Conservation (phyloP, 2,888 invertebrate species). For the Belgica antarctica region DNA sequence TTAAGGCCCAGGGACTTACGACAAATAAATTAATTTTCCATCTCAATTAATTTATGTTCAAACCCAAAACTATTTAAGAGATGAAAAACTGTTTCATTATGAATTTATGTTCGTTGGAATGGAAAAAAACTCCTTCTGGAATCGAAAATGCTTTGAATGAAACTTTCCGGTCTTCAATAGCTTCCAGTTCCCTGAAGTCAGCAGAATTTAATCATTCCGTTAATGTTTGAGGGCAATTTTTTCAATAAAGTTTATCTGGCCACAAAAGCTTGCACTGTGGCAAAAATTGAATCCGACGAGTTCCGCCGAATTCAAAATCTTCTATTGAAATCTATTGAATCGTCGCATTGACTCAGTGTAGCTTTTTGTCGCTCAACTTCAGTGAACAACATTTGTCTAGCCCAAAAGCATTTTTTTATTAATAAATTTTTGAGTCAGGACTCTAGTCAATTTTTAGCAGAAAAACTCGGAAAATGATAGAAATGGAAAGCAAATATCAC, state of each 20-base stretch:
- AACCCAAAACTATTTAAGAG: background rate
- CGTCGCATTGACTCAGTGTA: background rate
- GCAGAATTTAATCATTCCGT: slow-evolving; percentile 2
- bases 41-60: slow-evolving; percentile 23
- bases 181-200: background rate
- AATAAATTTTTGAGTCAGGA: background rate
- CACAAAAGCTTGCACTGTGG: too few relatives aligned
- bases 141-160: background rate
- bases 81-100: background rate
- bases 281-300: too few relatives aligned
- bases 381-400: background rate
- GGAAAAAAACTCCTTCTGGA: background rate
- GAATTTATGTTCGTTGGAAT: background rate
- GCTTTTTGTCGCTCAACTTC: background rate
- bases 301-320: background rate
- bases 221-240: background rate
- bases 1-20: too few relatives aligned
- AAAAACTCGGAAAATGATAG: slow-evolving; percentile 1
- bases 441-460: background rate
- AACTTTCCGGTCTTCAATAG: too few relatives aligned
- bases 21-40: slow-evolving; percentile 40
- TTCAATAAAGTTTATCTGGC: too few relatives aligned
- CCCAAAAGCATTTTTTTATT: slow-evolving; percentile 12
- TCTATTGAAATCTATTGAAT: slow-evolving; percentile 26
- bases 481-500: background rate